phyloP scores from a whole-genome alignment of 1,140 invertebrate species.

The Pseudomyrmex pallidus region DNA sequence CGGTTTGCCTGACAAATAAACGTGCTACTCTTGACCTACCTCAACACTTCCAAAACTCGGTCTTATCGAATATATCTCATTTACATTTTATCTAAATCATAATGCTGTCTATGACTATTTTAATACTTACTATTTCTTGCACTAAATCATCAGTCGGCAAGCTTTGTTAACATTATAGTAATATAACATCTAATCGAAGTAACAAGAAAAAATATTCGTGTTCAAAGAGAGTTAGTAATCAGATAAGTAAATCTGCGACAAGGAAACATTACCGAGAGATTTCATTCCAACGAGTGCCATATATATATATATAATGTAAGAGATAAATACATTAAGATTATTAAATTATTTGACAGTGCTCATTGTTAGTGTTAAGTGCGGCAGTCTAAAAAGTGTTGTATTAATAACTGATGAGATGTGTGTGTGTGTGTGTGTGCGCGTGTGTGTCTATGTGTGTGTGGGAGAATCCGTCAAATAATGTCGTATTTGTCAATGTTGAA shows the following conservation, averaged over 20 bases:
- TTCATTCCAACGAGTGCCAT: slow-evolving; percentile 72
- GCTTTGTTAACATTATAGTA: slow-evolving; percentile 46
- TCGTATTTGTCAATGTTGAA: slow-evolving; percentile 58
- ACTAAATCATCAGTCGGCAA: slow-evolving; percentile 73
- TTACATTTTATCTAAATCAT: slow-evolving; percentile 75
- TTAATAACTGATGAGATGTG: slow-evolving; percentile 47
- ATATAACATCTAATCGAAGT: slow-evolving; percentile 33
- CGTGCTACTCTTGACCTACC: slow-evolving; percentile 74
- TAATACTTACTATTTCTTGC: slow-evolving; percentile 72
- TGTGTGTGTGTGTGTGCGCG: too few species aligned
- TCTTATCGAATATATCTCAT: slow-evolving; percentile 64
- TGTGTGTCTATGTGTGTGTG: too few species aligned
- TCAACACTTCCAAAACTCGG: slow-evolving; percentile 71
- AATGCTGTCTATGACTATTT: slow-evolving; percentile 82
- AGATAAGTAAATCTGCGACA: slow-evolving; percentile 44
- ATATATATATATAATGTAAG: slow-evolving; percentile 64
- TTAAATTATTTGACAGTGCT: slow-evolving; percentile 25
- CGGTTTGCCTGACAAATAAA: slow-evolving; percentile 68
- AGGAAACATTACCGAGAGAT: slow-evolving; percentile 61
- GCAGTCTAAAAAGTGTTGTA: slow-evolving; percentile 67
- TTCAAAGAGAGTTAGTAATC: slow-evolving; percentile 34
- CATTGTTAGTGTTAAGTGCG: slow-evolving; percentile 67
- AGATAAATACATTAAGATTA: slow-evolving; percentile 32
- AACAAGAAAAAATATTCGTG: slow-evolving; percentile 28
- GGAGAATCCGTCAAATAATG: slow-evolving; percentile 51